These are phyloP conservation scores for Nyctalus aviator DNA, from an alignment of 2,797 vertebrate genomes.

Conservation along the genomic window DNA sequence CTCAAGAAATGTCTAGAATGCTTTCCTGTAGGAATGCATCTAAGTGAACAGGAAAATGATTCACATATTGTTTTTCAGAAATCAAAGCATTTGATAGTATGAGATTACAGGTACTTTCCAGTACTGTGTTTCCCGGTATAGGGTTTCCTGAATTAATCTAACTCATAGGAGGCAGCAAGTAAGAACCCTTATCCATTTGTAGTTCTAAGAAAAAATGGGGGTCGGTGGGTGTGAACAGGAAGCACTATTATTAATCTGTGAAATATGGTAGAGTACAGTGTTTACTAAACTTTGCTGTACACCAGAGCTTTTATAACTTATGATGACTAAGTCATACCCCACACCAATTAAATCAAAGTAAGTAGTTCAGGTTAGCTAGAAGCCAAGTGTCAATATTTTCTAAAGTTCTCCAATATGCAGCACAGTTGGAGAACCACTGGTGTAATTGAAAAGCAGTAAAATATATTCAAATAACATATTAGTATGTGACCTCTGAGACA, in stretches of 20 bases:
- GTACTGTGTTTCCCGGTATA: not conserved
- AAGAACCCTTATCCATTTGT: not conserved
- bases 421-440: not conserved
- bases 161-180: not conserved
- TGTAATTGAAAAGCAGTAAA: not conserved
- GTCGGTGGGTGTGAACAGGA: not conserved
- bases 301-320: not conserved
- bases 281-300: not conserved
- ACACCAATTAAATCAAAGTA: conserved; percentile 49
- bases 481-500: not conserved
- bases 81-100: conserved; percentile 33
- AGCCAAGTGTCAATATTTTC: not conserved
- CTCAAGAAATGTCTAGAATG: conserved; percentile 2
- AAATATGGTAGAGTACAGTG: conserved; percentile 20
- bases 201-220: not conserved
- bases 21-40: not conserved
- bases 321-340: not conserved
- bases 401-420: not conserved
- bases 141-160: not conserved
- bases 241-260: not conserved
- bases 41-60: not conserved
- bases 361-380: not conserved
- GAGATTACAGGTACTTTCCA: conserved; percentile 1
- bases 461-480: not conserved
- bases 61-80: conserved; percentile 3